A percentile compares a stretch with the other conserved stretches of the same genome.
Conservation (phyloP, 2,797 vertebrate genomes). For the Bradypodion ventrale region DNA sequence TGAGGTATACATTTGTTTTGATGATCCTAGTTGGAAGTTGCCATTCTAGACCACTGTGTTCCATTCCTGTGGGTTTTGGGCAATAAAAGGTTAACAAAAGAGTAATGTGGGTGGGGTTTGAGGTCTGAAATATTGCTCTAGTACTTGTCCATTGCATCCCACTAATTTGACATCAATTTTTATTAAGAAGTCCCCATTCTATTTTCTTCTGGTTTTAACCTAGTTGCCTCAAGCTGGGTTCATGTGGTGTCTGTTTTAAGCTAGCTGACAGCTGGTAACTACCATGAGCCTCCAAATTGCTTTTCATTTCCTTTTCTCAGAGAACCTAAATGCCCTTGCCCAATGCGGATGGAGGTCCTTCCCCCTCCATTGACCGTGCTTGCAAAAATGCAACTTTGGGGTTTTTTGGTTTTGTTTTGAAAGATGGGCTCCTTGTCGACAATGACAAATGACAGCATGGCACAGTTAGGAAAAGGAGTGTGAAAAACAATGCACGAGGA, state of each 20-base stretch:
- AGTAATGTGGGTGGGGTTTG: too few species aligned
- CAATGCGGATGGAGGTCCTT: slow-evolving; percentile 15
- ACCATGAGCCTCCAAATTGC: slow-evolving; percentile 26
- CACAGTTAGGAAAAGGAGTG: not conserved
- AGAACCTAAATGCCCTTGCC: not conserved
- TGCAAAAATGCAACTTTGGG: not conserved
- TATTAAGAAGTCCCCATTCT: too few species aligned
- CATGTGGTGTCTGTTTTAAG: slow-evolving; percentile 44
- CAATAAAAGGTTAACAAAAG: too few species aligned
- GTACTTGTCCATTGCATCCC: too few species aligned
- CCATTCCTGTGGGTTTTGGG: too few species aligned
- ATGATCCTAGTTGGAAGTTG: too few species aligned
- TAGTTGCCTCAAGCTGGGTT: slow-evolving; percentile 18
- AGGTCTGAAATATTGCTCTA: too few species aligned
- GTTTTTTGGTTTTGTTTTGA: not conserved
- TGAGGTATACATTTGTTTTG: too few species aligned
- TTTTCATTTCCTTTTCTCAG: slow-evolving; percentile 42
- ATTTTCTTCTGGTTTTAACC: too few species aligned
- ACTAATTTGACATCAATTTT: too few species aligned
- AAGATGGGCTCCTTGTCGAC: not conserved
- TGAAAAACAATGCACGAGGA: slow-evolving; percentile 10
- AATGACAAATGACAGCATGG: slow-evolving; percentile 25
- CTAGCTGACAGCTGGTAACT: slow-evolving; percentile 5
- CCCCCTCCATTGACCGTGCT: slow-evolving; percentile 12
- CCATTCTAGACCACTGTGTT: too few species aligned